A percentile compares a stretch with the other conserved stretches of the same genome.
Evolutionary conservation across 2,113 vertebrate species (phyloP).

Genomic region (Semicossyphus pulcher): DNA sequence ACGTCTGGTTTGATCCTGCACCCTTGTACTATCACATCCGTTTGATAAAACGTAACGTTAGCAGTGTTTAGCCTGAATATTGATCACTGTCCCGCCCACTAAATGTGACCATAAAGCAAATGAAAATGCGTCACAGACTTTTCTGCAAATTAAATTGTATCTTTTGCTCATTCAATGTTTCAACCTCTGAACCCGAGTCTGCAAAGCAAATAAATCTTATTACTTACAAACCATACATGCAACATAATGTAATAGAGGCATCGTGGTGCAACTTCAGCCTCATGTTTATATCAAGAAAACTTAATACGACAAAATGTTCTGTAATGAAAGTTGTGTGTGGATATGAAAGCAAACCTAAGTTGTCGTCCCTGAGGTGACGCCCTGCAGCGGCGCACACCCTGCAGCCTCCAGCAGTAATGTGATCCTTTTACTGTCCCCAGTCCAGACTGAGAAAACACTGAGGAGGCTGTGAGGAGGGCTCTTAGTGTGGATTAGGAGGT

Average conservation of each 20-base stretch:
- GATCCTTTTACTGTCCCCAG: slow-evolving; percentile 20
- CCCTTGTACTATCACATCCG: neutral
- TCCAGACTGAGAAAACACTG: slow-evolving; percentile 11
- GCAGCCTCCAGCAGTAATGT: slow-evolving; percentile 41
- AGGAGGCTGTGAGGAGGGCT: neutral
- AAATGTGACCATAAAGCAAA: slow-evolving; percentile 62
- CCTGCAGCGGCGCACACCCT: slow-evolving; percentile 48
- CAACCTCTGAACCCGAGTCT: neutral
- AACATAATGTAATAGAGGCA: neutral
- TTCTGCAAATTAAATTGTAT: slow-evolving; percentile 20
- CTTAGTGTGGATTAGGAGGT: neutral
- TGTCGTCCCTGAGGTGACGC: slow-evolving; percentile 51
- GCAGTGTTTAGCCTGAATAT: slow-evolving; percentile 37
- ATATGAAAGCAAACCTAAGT: neutral
- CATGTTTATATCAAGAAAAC: neutral
- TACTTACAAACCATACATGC: neutral
- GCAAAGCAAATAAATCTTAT: neutral
- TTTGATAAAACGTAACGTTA: slow-evolving; percentile 17
- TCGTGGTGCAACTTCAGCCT: neutral
- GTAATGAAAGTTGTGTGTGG: slow-evolving; percentile 15
- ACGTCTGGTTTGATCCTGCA: neutral
- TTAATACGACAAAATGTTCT: neutral
- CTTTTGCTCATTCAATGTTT: neutral
- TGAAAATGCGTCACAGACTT: slow-evolving; percentile 75
- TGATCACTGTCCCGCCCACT: slow-evolving; percentile 69